A percentile compares a stretch with the other conserved stretches of the same genome.
Conservation (phyloP, 1,140 invertebrate species). For the Atta colombica region DNA sequence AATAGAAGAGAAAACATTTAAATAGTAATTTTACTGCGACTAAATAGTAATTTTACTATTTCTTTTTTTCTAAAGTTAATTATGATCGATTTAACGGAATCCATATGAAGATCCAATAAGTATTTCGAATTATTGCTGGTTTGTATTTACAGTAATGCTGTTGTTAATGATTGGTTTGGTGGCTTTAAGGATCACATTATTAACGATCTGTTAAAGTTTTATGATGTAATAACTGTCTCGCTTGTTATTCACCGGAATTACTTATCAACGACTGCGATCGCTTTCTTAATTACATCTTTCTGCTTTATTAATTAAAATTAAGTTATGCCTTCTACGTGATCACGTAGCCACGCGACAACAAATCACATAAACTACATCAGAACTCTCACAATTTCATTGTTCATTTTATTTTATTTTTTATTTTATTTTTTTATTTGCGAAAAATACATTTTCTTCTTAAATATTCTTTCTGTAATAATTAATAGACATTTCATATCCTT, state of each 20-base stretch:
- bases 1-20: background rate
- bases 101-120: background rate
- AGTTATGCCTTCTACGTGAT: conserved; percentile 2
- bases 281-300: conserved; percentile 22
- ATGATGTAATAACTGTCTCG: conserved; percentile 35
- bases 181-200: background rate
- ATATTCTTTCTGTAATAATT: background rate
- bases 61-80: conserved; percentile 1
- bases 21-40: conserved; percentile 3
- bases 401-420: background rate
- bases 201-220: conserved; percentile 38
- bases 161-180: conserved; percentile 32
- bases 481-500: background rate
- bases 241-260: background rate
- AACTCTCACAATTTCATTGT: background rate
- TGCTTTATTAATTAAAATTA: conserved; percentile 40
- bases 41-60: background rate
- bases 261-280: conserved; percentile 19
- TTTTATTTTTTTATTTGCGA: background rate
- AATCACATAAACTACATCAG: background rate
- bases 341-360: background rate
- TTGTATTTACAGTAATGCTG: background rate
- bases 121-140: conserved; percentile 4
- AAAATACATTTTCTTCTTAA: background rate
- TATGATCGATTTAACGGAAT: background rate